Evolutionary conservation across 2,113 vertebrate species (phyloP).

Genomic region (Sceloporus tristichus): DNA sequence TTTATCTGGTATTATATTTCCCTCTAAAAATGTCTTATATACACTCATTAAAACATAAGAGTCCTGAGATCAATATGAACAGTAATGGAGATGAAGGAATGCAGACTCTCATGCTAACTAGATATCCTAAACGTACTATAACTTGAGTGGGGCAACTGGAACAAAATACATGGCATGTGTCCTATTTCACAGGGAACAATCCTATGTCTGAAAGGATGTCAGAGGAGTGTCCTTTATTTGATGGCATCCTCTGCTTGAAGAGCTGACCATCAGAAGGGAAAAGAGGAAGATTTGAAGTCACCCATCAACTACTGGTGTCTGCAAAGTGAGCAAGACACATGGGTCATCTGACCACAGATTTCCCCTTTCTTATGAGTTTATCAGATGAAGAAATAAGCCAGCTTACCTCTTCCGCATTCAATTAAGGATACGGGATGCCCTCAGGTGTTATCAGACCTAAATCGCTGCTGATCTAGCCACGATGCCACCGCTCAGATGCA

Average conservation of each 20-base stretch:
- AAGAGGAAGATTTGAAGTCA: not conserved
- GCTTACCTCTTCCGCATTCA: too few relatives aligned
- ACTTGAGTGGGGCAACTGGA: not conserved
- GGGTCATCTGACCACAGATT: not conserved
- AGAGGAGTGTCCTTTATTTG: too few relatives aligned
- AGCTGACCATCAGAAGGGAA: not conserved
- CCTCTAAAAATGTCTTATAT: constrained; percentile 1
- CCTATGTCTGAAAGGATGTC: not conserved
- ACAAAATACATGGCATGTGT: not conserved
- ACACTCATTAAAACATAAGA: not conserved
- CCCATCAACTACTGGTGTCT: not conserved
- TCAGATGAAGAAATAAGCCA: too few relatives aligned
- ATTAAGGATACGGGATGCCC: too few relatives aligned
- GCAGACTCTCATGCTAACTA: not conserved
- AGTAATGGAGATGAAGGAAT: not conserved
- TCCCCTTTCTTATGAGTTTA: not conserved
- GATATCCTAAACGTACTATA: not conserved
- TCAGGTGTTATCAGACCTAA: too few relatives aligned
- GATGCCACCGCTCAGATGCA: too few relatives aligned
- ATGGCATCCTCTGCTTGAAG: not conserved
- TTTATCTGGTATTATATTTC: constrained; percentile 20
- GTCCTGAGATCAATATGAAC: not conserved
- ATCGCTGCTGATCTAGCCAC: too few relatives aligned
- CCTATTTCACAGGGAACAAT: not conserved
- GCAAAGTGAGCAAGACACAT: not conserved